Conservation (phyloP, 1,140 invertebrate species). For the Aphaenogaster floridana region DNA sequence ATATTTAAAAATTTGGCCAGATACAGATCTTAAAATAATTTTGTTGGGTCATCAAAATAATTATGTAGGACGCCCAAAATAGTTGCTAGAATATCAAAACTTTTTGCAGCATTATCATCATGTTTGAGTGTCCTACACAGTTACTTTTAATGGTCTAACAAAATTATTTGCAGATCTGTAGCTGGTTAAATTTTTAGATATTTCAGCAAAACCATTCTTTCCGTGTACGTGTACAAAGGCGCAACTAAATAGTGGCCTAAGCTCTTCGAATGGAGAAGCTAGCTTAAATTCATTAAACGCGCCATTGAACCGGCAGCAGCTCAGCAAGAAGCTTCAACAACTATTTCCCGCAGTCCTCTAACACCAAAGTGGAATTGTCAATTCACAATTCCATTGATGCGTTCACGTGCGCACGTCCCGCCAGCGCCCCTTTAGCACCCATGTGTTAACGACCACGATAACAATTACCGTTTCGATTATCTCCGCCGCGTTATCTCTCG, state of each 20-base stretch:
- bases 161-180: no score
- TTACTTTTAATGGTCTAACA: no score
- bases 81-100: no score
- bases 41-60: no score
- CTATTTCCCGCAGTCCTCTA: not conserved
- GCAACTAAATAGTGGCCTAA: constrained; percentile 8
- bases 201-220: no score
- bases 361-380: constrained; percentile 69
- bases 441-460: constrained; percentile 72
- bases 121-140: no score
- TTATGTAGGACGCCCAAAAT: no score
- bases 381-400: constrained; percentile 59
- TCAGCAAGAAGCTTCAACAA: constrained; percentile 4
- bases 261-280: constrained; percentile 72
- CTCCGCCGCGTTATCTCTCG: constrained; percentile 34
- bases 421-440: not conserved
- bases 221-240: not conserved
- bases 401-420: not conserved
- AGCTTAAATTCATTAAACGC: constrained; percentile 81
- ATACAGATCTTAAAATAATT: no score
- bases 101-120: no score
- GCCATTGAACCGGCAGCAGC: constrained; percentile 72
- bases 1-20: no score
- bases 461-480: constrained; percentile 75
- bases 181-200: no score